These are phyloP conservation scores for Vimba vimba DNA, from an alignment of 2,113 vertebrate species.

Conservation along the genomic window DNA sequence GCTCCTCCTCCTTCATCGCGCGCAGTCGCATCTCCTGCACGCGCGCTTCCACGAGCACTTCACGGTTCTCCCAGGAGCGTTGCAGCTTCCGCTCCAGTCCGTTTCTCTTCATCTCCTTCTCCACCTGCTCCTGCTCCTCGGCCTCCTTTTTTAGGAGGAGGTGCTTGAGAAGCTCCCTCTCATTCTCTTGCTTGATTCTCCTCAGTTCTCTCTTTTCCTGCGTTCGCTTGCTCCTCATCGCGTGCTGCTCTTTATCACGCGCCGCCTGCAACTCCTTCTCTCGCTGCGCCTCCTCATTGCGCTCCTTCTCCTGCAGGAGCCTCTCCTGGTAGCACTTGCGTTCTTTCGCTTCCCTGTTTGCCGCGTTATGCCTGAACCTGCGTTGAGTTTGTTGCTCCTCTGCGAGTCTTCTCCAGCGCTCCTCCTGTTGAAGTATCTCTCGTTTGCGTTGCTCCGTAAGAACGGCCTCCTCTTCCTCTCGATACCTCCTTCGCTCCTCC, in stretches of 20 bases:
- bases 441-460: constrained; percentile 43
- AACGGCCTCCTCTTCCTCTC: constrained; percentile 61
- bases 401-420: constrained; percentile 58
- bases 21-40: constrained; percentile 64
- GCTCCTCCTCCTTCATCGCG: constrained; percentile 63
- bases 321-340: constrained; percentile 66
- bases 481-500: constrained; percentile 66
- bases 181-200: constrained; percentile 68
- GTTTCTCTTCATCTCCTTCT: constrained; percentile 65
- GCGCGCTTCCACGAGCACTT: constrained; percentile 54
- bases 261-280: constrained; percentile 62
- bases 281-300: constrained; percentile 42
- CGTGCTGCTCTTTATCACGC: constrained; percentile 65
- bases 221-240: constrained; percentile 58
- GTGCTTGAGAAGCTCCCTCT: constrained; percentile 70
- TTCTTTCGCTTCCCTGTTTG: constrained; percentile 54
- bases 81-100: constrained; percentile 68
- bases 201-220: constrained; percentile 56
- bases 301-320: constrained; percentile 62
- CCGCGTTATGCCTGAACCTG: constrained; percentile 52
- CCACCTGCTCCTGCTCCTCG: constrained; percentile 70
- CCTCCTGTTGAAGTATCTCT: constrained; percentile 58
- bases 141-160: constrained; percentile 72
- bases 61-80: constrained; percentile 56
- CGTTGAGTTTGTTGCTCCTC: constrained; percentile 65